A percentile compares a stretch with the other conserved stretches of the same genome.
Conservation (phyloP, 2,113 vertebrate species). For the Poeciliopsis occidentalis region DNA sequence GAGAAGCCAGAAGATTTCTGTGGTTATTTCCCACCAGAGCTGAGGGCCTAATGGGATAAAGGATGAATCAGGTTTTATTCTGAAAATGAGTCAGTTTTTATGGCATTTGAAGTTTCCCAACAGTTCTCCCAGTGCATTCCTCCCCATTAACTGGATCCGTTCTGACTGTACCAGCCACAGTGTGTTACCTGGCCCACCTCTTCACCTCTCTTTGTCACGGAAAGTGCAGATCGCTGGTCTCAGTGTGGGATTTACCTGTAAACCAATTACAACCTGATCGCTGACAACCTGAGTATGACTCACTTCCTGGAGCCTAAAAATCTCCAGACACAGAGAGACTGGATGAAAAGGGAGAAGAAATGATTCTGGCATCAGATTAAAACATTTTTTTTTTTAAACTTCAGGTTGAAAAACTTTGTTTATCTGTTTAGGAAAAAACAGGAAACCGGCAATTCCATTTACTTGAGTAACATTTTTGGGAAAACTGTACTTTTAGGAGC, state of each 20-base stretch:
- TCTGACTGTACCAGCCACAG: slow-evolving; percentile 49
- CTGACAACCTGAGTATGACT: slow-evolving; percentile 24
- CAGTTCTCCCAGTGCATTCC: not conserved
- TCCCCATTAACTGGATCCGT: not conserved
- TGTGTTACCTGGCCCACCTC: slow-evolving; percentile 20
- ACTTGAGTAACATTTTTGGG: too few relatives aligned
- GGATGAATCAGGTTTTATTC: too few relatives aligned
- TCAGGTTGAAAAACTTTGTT: not conserved
- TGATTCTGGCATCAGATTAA: not conserved
- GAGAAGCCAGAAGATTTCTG: too few relatives aligned
- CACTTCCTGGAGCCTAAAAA: not conserved
- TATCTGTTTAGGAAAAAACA: not conserved
- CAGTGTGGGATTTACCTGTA: slow-evolving; percentile 42
- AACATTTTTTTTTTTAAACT: too few relatives aligned
- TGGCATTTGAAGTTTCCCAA: not conserved
- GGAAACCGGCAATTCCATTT: too few relatives aligned
- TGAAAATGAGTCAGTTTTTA: not conserved
- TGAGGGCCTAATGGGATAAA: too few relatives aligned
- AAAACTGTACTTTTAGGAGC: too few relatives aligned
- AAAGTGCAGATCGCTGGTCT: slow-evolving; percentile 14
- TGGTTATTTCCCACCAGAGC: too few relatives aligned
- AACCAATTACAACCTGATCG: slow-evolving; percentile 51
- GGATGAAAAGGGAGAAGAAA: not conserved
- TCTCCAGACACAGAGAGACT: slow-evolving; percentile 12
- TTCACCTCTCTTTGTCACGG: not conserved